These are phyloP conservation scores for Brachionus sp. DNA, from an alignment of 1,140 invertebrate species.

Conservation along the genomic window DNA sequence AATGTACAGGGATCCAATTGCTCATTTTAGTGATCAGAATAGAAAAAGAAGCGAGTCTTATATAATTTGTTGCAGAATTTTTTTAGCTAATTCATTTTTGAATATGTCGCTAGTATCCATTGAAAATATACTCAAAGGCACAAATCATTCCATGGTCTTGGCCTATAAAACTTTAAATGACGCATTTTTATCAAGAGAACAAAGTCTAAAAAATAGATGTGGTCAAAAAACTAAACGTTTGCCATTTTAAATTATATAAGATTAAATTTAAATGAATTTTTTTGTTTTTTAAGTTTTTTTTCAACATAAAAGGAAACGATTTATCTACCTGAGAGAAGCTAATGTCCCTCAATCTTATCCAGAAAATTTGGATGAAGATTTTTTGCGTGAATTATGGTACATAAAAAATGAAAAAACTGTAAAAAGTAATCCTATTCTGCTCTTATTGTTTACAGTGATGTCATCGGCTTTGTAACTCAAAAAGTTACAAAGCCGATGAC, in stretches of 20 bases:
- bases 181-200: not conserved
- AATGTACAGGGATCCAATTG: constrained; percentile 63
- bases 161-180: not conserved
- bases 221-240: not conserved
- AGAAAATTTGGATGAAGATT: constrained; percentile 53
- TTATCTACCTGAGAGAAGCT: constrained; percentile 46
- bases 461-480: no score
- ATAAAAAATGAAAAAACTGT: constrained; percentile 60
- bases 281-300: not conserved
- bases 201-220: not conserved
- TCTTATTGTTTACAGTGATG: no score
- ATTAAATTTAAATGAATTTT: not conserved
- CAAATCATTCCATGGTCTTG: not conserved
- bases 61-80: constrained; percentile 51
- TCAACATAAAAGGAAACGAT: constrained; percentile 23
- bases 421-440: constrained; percentile 47
- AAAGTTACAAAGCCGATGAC: no score
- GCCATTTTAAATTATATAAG: not conserved
- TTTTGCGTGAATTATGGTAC: constrained; percentile 61
- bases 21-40: constrained; percentile 46
- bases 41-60: constrained; percentile 55
- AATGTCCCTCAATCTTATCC: constrained; percentile 51
- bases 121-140: constrained; percentile 48
- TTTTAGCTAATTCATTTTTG: constrained; percentile 53
- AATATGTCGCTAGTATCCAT: constrained; percentile 52